phyloP scores from a whole-genome alignment of 92 coral and sea anemone species.

The Muricea muricata region DNA sequence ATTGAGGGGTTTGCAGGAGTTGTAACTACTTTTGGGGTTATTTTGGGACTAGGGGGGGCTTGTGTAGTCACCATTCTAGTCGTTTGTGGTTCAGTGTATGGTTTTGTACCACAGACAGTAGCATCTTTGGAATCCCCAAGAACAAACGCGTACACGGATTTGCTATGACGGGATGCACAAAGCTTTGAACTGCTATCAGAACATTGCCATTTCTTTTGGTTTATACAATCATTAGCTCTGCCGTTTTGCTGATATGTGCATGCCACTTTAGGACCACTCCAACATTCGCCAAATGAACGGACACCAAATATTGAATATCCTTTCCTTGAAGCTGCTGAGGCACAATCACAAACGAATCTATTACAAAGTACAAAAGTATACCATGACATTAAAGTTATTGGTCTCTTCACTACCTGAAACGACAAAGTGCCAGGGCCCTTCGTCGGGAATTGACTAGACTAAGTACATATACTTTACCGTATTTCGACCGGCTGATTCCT shows the following conservation, averaged over 20 bases:
- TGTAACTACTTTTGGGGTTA: constrained; percentile 3
- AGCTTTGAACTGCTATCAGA: constrained; percentile 32
- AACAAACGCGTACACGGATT: constrained; percentile 17
- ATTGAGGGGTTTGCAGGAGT: no score
- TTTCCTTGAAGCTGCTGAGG: constrained; percentile 27
- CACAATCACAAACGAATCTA: constrained; percentile 69
- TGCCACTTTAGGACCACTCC: constrained; percentile 34
- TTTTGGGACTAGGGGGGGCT: neutral
- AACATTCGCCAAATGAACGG: constrained; percentile 68
- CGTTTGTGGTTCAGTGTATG: neutral
- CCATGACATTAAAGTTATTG: neutral
- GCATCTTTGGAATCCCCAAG: constrained; percentile 3
- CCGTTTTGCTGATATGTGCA: constrained; percentile 9
- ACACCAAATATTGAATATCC: constrained; percentile 61
- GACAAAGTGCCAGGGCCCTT: no score
- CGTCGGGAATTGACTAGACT: no score
- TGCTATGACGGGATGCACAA: constrained; percentile 2
- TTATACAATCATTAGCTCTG: constrained; percentile 2
- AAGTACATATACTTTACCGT: no score
- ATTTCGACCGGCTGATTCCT: no score
- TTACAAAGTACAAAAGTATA: neutral
- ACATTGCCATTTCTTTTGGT: constrained; percentile 26
- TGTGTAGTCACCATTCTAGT: neutral
- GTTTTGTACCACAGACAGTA: neutral
- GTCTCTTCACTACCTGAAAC: no score